Conservation (phyloP, 1,140 invertebrate genomes). For the Calephelis nemesis region DNA sequence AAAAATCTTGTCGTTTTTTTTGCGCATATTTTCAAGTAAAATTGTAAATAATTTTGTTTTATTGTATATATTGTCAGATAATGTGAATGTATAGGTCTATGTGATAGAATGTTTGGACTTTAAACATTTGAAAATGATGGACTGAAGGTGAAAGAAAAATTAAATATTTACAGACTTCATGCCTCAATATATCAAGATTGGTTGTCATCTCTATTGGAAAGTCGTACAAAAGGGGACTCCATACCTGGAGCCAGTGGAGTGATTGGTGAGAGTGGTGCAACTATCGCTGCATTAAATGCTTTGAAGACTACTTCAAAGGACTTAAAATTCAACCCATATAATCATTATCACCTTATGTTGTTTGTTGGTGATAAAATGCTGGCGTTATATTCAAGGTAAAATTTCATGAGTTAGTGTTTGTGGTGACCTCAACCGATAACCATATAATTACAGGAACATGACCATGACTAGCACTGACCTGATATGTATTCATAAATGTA, state of each 20-base stretch:
- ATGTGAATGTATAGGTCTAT: no score
- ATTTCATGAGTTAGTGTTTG: slow-evolving; percentile 1
- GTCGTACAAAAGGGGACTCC: slow-evolving; percentile 60
- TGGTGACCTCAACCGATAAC: no score
- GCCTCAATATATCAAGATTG: slow-evolving; percentile 61
- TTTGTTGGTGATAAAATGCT: slow-evolving; percentile 70
- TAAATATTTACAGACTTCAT: slow-evolving; percentile 40
- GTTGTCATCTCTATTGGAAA: slow-evolving; percentile 60
- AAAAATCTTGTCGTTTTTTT: no score
- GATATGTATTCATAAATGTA: no score
- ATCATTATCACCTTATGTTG: slow-evolving; percentile 63
- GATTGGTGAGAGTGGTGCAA: slow-evolving; percentile 69
- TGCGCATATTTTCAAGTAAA: no score
- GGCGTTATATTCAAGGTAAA: slow-evolving; percentile 65
- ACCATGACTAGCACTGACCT: no score
- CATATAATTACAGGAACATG: no score
- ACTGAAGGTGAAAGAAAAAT: no score
- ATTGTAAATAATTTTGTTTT: no score
- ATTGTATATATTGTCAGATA: no score
- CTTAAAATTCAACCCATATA: slow-evolving; percentile 51
- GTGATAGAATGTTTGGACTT: no score
- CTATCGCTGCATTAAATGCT: slow-evolving; percentile 56
- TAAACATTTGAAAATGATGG: no score
- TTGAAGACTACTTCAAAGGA: slow-evolving; percentile 58
- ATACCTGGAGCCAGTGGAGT: slow-evolving; percentile 68